A percentile compares a stretch with the other conserved stretches of the same genome.
Conservation (phyloP, 2,113 vertebrate genomes). For the Plotosus lineatus region DNA sequence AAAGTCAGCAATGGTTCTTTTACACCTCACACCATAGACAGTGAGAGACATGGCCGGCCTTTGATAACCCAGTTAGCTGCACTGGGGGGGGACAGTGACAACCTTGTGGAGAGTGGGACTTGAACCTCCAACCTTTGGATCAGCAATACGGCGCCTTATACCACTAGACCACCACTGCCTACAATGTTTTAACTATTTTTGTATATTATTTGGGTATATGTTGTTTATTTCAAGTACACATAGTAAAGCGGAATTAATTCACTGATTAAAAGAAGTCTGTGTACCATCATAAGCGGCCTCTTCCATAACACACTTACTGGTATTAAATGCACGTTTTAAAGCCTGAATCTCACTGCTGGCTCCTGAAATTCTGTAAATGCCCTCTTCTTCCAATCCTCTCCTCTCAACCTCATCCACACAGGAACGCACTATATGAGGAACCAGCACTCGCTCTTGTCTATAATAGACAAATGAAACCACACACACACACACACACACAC, state of each 20-base stretch:
- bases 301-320: slow-evolving; percentile 61
- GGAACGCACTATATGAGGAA: slow-evolving; percentile 72
- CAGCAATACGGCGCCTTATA: too few species aligned
- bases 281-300: background rate
- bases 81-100: too few species aligned
- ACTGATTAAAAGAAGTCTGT: background rate
- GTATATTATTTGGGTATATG: background rate
- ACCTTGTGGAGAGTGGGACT: too few species aligned
- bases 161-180: too few species aligned
- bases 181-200: too few species aligned
- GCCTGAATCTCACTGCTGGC: slow-evolving; percentile 59
- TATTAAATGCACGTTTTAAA: slow-evolving; percentile 69
- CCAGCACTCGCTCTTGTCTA: slow-evolving; percentile 71
- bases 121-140: too few species aligned
- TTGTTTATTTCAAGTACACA: background rate
- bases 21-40: too few species aligned
- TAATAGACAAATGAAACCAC: background rate
- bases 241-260: background rate
- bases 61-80: too few species aligned
- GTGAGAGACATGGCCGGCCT: too few species aligned
- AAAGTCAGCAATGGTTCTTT: too few species aligned
- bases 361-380: slow-evolving; percentile 75
- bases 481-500: slow-evolving; percentile 33
- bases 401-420: slow-evolving; percentile 74
- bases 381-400: slow-evolving; percentile 71